Base-by-base conservation (phyloP, 2,797 vertebrate genomes). In the Podargus strigoides region DNA sequence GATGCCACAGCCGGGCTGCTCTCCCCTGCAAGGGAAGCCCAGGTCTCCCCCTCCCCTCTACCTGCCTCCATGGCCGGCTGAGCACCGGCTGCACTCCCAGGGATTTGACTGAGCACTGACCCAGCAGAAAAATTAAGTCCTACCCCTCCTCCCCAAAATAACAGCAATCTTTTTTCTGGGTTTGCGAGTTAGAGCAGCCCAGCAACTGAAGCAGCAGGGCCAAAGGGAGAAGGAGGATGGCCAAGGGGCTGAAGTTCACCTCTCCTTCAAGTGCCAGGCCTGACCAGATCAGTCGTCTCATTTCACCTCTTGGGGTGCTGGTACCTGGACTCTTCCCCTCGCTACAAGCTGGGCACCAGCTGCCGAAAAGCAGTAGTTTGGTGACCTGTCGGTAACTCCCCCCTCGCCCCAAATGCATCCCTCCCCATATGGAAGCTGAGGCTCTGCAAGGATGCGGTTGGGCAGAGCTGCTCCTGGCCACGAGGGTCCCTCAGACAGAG, bases 361-460 rank as follows among this genome's bases (percentile, higher is more conserved):
- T 76, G 59, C 30, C 3, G 0, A 74, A 77, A 70, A 59, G 58
- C 47, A 86, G 32, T 24, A 52, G 46, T 4, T 64, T 46, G 50
- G 37, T 72, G 37, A 82, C 23, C 22, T 60, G 49, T 28, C 42
- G 49, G 49, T 63, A 59, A 39, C 5, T 36, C 20, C 26, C 30
- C 12, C 21, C 10, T 56, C 0, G 1, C 60, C 44, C 27, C 62
- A 59, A n/a, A 32, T 1, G 0, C 6, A 2, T 24, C 27, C 8
- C 21, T 42, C 20, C 39, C 56, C 37, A 50, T 30, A 30, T 1
- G 3, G 55, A 3, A 1, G 44, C 28, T 6, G 21, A 77, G 34
- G 19, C 28, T 53, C 63, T 47, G 60, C 42, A 58, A 37, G 13
- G 44, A 86, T 27, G 56, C 1, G 3, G 19, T 12, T 0, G 1